Percentiles rank a stretch among this genome's conserved stretches.
These are phyloP conservation scores for Papilio polyxenes DNA, from an alignment of 1,140 invertebrate genomes.

Conservation along the genomic window DNA sequence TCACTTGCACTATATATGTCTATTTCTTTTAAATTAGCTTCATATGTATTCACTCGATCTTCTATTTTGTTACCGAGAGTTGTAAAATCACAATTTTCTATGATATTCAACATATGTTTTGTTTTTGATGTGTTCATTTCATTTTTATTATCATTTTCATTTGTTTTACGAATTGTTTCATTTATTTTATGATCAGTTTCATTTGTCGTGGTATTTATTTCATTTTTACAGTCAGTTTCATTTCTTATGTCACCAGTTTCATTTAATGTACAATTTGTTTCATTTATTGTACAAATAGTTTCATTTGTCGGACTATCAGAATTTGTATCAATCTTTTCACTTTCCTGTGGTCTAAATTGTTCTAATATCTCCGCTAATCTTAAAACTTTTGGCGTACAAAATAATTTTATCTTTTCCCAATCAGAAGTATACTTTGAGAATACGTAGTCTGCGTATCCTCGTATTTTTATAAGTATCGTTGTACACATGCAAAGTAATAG, in stretches of 20 bases:
- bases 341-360: slow-evolving; percentile 84
- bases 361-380: slow-evolving; percentile 89
- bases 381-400: slow-evolving; percentile 90
- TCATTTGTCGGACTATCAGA: not conserved
- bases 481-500: slow-evolving; percentile 90
- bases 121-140: slow-evolving; percentile 47
- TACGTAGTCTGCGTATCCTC: slow-evolving; percentile 85
- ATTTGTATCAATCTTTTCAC: slow-evolving; percentile 43
- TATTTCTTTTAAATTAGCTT: slow-evolving; percentile 69
- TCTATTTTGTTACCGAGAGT: slow-evolving; percentile 67
- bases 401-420: slow-evolving; percentile 87
- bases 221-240: slow-evolving; percentile 26
- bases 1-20: slow-evolving; percentile 57
- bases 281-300: slow-evolving; percentile 7
- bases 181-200: slow-evolving; percentile 3
- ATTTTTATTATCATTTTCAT: slow-evolving; percentile 11
- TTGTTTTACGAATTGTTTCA: slow-evolving; percentile 27
- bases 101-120: slow-evolving; percentile 55
- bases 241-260: slow-evolving; percentile 34
- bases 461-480: slow-evolving; percentile 90
- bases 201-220: slow-evolving; percentile 45
- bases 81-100: slow-evolving; percentile 71
- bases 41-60: slow-evolving; percentile 66
- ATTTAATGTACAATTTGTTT: slow-evolving; percentile 27
- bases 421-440: slow-evolving; percentile 86